phyloP scores from a whole-genome alignment of 2,888 invertebrate genomes.

The Noctuana brunneofusca region DNA sequence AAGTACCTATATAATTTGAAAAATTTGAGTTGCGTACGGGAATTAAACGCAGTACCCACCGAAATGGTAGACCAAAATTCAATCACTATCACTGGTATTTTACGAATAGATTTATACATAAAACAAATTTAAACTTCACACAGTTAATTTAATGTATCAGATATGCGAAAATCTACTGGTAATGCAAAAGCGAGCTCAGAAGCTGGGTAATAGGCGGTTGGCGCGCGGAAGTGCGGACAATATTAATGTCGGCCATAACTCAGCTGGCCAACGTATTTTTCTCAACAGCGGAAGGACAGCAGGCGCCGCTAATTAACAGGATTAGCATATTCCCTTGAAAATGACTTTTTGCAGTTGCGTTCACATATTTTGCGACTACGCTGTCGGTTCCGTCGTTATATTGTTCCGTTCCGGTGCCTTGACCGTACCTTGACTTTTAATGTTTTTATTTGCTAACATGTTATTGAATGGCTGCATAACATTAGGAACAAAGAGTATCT shows the following conservation, averaged over 20 bases:
- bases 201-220: slow-evolving; percentile 65
- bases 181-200: slow-evolving; percentile 49
- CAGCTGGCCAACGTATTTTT: slow-evolving; percentile 73
- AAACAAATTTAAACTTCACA: not conserved
- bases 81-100: too few relatives aligned
- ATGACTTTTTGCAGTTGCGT: slow-evolving; percentile 27
- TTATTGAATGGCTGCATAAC: too few relatives aligned
- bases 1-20: too few relatives aligned
- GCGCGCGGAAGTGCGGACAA: slow-evolving; percentile 69
- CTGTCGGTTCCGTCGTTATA: not conserved
- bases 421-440: slow-evolving; percentile 2
- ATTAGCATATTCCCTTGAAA: slow-evolving; percentile 75
- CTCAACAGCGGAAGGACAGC: slow-evolving; percentile 67
- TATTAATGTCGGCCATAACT: slow-evolving; percentile 77
- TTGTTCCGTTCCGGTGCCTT: slow-evolving; percentile 11
- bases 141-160: slow-evolving; percentile 3
- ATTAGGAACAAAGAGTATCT: too few relatives aligned
- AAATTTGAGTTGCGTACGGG: too few relatives aligned
- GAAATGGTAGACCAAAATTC: too few relatives aligned
- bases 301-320: slow-evolving; percentile 76
- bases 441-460: slow-evolving; percentile 2
- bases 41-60: too few relatives aligned
- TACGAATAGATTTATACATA: too few relatives aligned
- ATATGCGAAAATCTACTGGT: slow-evolving; percentile 13
- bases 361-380: slow-evolving; percentile 9